A percentile compares a stretch with the other conserved stretches of the same genome.
Evolutionary conservation across 1,140 invertebrate species (phyloP).

Genomic region (Gryllus bimaculatus): DNA sequence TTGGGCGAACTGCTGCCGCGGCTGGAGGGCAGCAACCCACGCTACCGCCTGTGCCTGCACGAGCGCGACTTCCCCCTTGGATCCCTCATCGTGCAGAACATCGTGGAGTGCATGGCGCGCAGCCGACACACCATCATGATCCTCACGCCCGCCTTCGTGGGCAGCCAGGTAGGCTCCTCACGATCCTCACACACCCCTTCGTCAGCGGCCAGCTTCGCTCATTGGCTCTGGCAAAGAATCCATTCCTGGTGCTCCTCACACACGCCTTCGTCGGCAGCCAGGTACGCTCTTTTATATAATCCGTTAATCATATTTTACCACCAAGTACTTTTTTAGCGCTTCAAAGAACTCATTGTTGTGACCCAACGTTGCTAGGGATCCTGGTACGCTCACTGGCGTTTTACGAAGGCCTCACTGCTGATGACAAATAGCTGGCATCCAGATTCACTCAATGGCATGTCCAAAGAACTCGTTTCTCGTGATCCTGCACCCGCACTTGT

Average conservation of each 20-base stretch:
- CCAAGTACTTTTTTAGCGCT: no score
- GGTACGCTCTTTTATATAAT: neutral
- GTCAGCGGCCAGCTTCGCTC: neutral
- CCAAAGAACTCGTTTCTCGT: no score
- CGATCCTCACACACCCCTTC: neutral
- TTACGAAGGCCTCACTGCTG: no score
- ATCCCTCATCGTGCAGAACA: constrained; percentile 16
- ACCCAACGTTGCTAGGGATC: no score
- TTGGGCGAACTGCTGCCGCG: constrained; percentile 13
- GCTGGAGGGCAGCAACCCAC: constrained; percentile 10
- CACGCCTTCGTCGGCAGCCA: neutral
- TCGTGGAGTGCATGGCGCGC: constrained; percentile 15
- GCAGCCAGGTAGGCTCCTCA: constrained; percentile 15
- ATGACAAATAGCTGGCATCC: no score
- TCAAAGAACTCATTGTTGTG: no score
- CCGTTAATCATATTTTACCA: no score
- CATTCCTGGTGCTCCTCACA: neutral
- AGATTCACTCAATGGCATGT: no score
- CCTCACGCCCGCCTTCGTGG: constrained; percentile 17
- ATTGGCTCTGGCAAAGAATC: neutral
- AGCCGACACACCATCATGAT: constrained; percentile 18
- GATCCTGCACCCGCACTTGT: no score
- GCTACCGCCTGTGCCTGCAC: constrained; percentile 19
- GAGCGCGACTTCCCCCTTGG: constrained; percentile 20
- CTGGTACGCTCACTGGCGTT: no score